phyloP scores from a whole-genome alignment of 1,140 invertebrate species.

The Solenopsis invicta region DNA sequence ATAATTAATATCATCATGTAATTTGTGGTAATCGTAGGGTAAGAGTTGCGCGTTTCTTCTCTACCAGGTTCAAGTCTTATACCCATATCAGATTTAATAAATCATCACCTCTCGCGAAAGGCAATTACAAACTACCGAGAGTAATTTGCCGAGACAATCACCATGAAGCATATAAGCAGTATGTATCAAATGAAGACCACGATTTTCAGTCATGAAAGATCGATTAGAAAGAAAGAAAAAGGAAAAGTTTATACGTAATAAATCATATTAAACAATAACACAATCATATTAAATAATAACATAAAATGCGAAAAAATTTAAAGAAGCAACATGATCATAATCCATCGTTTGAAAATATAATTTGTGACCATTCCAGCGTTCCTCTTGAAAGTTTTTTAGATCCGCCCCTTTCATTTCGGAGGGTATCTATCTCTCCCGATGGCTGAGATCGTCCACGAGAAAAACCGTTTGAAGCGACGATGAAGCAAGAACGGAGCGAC shows the following conservation, averaged over 20 bases:
- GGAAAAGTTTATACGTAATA: not conserved
- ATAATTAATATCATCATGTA: no score
- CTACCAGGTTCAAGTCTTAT: no score
- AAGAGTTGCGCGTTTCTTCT: no score
- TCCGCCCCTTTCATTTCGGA: not conserved
- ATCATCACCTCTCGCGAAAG: no score
- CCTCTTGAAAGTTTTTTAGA: slow-evolving; percentile 30
- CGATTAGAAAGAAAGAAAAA: no score
- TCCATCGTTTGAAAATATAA: not conserved
- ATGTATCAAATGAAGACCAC: no score
- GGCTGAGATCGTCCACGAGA: slow-evolving; percentile 66
- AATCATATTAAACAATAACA: not conserved
- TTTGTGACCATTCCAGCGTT: not conserved
- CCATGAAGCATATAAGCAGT: no score
- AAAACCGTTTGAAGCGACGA: slow-evolving; percentile 72
- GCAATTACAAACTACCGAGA: no score
- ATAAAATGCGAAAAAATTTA: not conserved
- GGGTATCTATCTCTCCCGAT: slow-evolving; percentile 10
- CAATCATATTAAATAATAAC: not conserved
- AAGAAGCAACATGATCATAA: not conserved
- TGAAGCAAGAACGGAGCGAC: slow-evolving; percentile 43
- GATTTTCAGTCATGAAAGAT: no score
- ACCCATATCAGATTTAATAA: no score
- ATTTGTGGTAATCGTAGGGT: no score
- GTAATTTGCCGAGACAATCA: no score